Percentiles rank a stretch among this genome's conserved stretches.
These are phyloP conservation scores for Nematopogon swammerdamellus DNA, from an alignment of 2,888 invertebrate species.

Conservation along the genomic window DNA sequence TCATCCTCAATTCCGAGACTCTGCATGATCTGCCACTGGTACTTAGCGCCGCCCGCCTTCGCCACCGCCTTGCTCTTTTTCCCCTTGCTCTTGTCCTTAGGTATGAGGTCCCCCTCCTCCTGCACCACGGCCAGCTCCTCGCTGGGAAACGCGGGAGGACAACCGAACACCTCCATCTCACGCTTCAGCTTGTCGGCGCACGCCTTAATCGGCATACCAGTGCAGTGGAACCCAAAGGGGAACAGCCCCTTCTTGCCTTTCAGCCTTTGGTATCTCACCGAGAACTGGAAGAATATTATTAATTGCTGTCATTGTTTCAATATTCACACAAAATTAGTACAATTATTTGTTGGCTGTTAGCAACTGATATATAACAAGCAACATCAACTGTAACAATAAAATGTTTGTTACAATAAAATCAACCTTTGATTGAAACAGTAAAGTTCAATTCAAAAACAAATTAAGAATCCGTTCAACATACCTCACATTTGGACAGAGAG, in stretches of 20 bases:
- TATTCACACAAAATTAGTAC: conserved; percentile 6
- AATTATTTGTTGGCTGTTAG: no score
- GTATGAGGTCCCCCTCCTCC: conserved; percentile 42
- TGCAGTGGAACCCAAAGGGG: conserved; percentile 98
- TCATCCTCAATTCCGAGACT: conserved; percentile 84
- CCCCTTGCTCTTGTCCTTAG: conserved; percentile 69
- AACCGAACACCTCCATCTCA: conserved; percentile 90
- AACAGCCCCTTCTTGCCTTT: conserved; percentile 89
- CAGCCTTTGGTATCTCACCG: conserved; percentile 86
- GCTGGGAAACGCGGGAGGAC: conserved; percentile 86
- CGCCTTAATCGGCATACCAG: conserved; percentile 99
- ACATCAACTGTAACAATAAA: no score
- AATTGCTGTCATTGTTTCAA: neutral
- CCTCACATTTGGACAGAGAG: conserved; percentile 95
- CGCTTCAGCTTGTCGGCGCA: conserved; percentile 96
- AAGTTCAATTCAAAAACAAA: no score
- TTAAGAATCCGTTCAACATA: no score
- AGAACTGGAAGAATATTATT: conserved; percentile 63
- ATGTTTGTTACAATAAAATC: no score
- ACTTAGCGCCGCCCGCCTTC: conserved; percentile 85
- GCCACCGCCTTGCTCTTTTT: conserved; percentile 96
- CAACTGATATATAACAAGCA: no score
- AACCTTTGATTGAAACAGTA: no score
- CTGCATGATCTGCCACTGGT: conserved; percentile 99
- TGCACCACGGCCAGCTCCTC: conserved; percentile 24